These are phyloP conservation scores for Netta rufina DNA, from an alignment of 2,797 vertebrate genomes.

Conservation along the genomic window DNA sequence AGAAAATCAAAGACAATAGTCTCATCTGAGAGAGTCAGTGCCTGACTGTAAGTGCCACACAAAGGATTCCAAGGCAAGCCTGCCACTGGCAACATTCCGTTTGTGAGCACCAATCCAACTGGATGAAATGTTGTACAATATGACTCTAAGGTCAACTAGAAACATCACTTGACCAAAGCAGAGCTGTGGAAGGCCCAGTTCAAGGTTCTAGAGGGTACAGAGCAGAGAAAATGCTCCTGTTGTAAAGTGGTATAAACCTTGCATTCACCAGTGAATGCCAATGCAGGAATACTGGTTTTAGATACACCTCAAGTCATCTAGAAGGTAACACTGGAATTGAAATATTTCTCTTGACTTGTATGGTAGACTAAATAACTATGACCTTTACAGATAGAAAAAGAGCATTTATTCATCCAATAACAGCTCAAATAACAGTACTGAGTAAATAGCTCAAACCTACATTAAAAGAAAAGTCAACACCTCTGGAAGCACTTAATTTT, in stretches of 20 bases:
- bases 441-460: not conserved
- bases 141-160: not conserved
- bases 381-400: not conserved
- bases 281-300: not conserved
- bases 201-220: not conserved
- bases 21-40: not conserved
- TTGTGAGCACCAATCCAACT: not conserved
- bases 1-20: too few species aligned
- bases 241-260: not conserved
- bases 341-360: not conserved
- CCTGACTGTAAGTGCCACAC: not conserved
- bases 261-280: too few species aligned
- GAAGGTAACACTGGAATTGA: not conserved
- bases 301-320: not conserved
- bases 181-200: too few species aligned
- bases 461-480: not conserved
- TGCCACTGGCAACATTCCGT: rapidly evolving
- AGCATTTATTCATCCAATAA: not conserved
- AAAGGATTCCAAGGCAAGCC: not conserved
- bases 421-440: not conserved
- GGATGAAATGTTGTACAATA: rapidly evolving
- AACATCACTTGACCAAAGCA: not conserved
- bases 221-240: not conserved
- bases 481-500: not conserved
- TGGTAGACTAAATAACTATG: not conserved